A percentile compares a stretch with the other conserved stretches of the same genome.
These are phyloP conservation scores for Drosophila fungiperda DNA, from an alignment of 2,888 invertebrate species.

Conservation along the genomic window DNA sequence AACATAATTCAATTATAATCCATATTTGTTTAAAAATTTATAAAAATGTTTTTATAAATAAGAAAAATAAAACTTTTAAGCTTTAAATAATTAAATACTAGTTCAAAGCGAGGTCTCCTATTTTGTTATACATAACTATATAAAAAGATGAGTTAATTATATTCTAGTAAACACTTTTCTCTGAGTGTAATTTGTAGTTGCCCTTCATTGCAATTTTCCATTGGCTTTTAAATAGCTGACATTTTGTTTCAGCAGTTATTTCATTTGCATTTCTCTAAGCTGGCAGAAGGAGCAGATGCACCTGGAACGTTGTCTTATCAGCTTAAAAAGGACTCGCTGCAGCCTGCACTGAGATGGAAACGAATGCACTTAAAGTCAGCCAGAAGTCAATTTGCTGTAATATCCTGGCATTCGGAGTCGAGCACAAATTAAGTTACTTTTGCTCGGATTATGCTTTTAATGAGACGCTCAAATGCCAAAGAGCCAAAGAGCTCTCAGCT, in stretches of 20 bases:
- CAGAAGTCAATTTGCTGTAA: not conserved
- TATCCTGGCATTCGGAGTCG: slow-evolving; percentile 22
- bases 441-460: slow-evolving; percentile 36
- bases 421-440: slow-evolving; percentile 30
- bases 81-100: too few species aligned
- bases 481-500: not conserved
- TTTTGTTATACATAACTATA: not conserved
- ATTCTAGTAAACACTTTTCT: not conserved
- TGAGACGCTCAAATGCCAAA: slow-evolving; percentile 11
- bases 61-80: too few species aligned
- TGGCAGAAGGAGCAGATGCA: slow-evolving; percentile 5
- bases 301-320: slow-evolving; percentile 41
- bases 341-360: slow-evolving; percentile 43
- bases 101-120: too few species aligned
- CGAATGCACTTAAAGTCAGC: slow-evolving; percentile 27
- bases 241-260: slow-evolving; percentile 41
- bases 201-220: not conserved
- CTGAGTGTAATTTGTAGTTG: slow-evolving; percentile 11
- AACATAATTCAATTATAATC: not conserved
- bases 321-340: slow-evolving; percentile 40
- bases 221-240: slow-evolving; percentile 46
- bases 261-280: slow-evolving; percentile 57
- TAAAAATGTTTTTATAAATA: too few species aligned
- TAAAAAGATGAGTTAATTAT: not conserved
- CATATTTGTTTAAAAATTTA: too few species aligned